Evolutionary conservation across 2,888 invertebrate species (phyloP).

Genomic region (Taenaris catops): DNA sequence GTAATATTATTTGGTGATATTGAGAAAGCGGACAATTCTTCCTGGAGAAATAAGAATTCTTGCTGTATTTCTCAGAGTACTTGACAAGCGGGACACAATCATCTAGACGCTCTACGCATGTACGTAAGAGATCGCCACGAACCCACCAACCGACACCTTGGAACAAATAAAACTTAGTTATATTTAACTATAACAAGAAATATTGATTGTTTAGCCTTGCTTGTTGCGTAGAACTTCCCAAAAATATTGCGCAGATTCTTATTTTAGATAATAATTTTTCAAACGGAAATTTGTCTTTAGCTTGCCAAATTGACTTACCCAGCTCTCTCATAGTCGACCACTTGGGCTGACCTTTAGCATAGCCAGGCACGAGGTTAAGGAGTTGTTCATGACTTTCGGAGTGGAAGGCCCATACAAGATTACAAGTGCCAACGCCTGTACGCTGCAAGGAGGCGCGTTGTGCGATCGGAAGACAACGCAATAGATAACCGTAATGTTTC

Average conservation of each 20-base stretch:
- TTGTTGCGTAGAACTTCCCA: too few species aligned
- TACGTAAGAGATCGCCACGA: constrained; percentile 88
- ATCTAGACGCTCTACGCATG: constrained; percentile 94
- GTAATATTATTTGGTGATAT: too few species aligned
- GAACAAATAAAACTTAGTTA: too few species aligned
- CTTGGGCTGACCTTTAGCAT: constrained; percentile 89
- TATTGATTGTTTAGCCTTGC: too few species aligned
- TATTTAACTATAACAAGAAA: too few species aligned
- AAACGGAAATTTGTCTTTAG: too few species aligned
- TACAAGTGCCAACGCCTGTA: constrained; percentile 92
- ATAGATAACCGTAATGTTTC: constrained; percentile 97
- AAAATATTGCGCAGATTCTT: too few species aligned
- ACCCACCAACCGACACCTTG: constrained; percentile 97
- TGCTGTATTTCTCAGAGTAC: too few species aligned
- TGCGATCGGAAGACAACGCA: constrained; percentile 94
- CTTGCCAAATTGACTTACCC: constrained; percentile 66
- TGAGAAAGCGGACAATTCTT: too few species aligned
- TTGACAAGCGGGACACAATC: too few species aligned
- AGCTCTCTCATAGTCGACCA: constrained; percentile 96
- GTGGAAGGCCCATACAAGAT: constrained; percentile 99
- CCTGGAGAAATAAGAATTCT: too few species aligned
- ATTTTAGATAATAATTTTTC: too few species aligned
- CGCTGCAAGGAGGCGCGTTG: constrained; percentile 93
- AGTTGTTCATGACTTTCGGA: constrained; percentile 98
- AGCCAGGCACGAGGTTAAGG: constrained; percentile 92